Evolutionary conservation across 2,888 invertebrate genomes (phyloP), one percentile per base, ranked within the genome.

Genomic region (Watsonalla binaria): DNA sequence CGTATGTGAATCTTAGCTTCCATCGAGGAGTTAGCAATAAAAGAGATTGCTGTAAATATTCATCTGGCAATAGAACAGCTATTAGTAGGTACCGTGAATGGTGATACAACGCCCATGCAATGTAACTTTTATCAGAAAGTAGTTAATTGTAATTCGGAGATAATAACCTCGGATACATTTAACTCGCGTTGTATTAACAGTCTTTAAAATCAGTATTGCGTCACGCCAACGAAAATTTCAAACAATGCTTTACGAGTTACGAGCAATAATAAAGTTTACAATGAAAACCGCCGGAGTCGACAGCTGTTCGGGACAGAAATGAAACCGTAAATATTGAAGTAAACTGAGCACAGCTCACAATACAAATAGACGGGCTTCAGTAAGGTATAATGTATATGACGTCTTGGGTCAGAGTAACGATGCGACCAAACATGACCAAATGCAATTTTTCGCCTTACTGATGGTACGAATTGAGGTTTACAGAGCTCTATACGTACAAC

Each of bases 261-360:
- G 82, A 78, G 69, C 78, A 64, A 82, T 82, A 80, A 82, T 84
- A 84, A 84, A 83, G 73, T 72, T 68, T 67, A 82, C 78, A 78
- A 78, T 80, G 77, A 76, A 72, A 70, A 70, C 73, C 63, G 57
- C 75, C 76, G 68, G 66, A 62, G 65, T 63, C 70, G 66, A 75
- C 80, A 79, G 80, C 79, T 83, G 82, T 67, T 70, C 56, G 57
- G 57, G 60, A 63, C 65, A 60, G 65, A 63, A 66, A 68, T 71
- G 64, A 70, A 74, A 71, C 62, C 69, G 72, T 78, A 74, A 70
- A 72, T 66, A 68, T 62, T 64, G 55, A 60, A 63, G 61, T 65
- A 60, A 65, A 68, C 66, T 56, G 63, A 58, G 66, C 61, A 68
- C 68, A 71, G 66, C 65, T 56, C 61, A 60, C 60, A 65, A 62